Evolutionary conservation across 2,113 vertebrate genomes (phyloP).

Genomic region (Balaenoptera acutorostrata): DNA sequence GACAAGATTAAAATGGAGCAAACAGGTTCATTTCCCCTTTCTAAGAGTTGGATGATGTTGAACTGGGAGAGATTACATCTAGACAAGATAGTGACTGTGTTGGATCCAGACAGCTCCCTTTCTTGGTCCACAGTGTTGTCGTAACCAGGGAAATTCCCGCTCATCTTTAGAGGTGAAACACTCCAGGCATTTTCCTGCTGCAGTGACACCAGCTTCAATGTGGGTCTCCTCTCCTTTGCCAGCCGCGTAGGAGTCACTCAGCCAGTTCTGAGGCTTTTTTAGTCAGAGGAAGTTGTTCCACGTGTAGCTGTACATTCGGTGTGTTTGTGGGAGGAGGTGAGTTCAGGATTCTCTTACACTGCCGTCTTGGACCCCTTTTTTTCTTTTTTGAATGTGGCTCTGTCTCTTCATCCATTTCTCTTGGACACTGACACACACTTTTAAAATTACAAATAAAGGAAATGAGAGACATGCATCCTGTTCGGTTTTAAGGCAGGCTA

Average conservation of each 20-base stretch:
- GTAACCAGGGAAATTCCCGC: background rate
- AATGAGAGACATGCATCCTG: background rate
- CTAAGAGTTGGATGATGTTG: background rate
- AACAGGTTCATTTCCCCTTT: background rate
- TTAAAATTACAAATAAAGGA: slow-evolving; percentile 24
- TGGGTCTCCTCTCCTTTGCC: background rate
- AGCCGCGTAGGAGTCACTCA: background rate
- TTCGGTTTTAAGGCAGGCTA: background rate
- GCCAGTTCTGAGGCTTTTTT: background rate
- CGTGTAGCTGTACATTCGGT: background rate
- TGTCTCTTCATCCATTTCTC: slow-evolving; percentile 20
- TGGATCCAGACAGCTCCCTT: background rate
- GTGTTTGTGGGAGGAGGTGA: background rate
- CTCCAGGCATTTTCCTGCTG: background rate
- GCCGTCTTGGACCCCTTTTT: background rate
- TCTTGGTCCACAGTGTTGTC: background rate
- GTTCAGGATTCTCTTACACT: background rate
- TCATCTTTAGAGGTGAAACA: background rate
- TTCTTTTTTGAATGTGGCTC: background rate
- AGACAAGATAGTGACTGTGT: background rate
- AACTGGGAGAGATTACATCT: background rate
- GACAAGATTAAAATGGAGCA: background rate
- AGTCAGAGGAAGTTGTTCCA: background rate
- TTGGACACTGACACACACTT: background rate
- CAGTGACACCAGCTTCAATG: background rate